phyloP scores from a whole-genome alignment of 2,888 invertebrate genomes.

The Clunio marinus region DNA sequence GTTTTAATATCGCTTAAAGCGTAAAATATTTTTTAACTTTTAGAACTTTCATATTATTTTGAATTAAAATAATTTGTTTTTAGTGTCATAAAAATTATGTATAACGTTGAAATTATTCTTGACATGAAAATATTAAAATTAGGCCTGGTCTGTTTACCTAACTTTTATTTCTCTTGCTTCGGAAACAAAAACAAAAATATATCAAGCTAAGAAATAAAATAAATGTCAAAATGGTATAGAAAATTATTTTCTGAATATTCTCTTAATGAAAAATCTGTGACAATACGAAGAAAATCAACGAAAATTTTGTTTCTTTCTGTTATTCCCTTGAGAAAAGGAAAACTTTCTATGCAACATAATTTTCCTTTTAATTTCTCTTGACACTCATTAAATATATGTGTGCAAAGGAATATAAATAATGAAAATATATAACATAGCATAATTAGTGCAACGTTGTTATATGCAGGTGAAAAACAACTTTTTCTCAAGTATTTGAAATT shows the following conservation, averaged over 20 bases:
- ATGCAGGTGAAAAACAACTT: not conserved
- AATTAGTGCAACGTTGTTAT: constrained; percentile 2
- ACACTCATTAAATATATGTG: not conserved
- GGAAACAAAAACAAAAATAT: not conserved
- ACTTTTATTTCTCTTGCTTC: not conserved
- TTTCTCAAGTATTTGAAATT: too few relatives aligned
- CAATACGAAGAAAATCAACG: not conserved
- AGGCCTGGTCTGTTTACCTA: too few relatives aligned
- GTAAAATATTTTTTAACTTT: too few relatives aligned
- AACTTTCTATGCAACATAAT: not conserved
- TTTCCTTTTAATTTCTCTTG: not conserved
- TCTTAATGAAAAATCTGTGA: not conserved
- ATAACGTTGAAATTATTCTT: too few relatives aligned
- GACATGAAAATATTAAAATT: too few relatives aligned
- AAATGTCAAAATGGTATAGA: not conserved
- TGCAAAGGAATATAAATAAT: not conserved
- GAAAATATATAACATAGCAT: not conserved
- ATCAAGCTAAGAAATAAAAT: not conserved
- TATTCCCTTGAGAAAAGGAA: not conserved
- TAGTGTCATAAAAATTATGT: too few relatives aligned
- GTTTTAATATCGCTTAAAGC: too few relatives aligned
- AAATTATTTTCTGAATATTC: not conserved
- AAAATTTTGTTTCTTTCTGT: not conserved
- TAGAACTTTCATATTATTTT: too few relatives aligned
- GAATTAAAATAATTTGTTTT: too few relatives aligned